Evolutionary conservation across 2,797 vertebrate genomes (phyloP).

Genomic region (Eulemur rubriventer): DNA sequence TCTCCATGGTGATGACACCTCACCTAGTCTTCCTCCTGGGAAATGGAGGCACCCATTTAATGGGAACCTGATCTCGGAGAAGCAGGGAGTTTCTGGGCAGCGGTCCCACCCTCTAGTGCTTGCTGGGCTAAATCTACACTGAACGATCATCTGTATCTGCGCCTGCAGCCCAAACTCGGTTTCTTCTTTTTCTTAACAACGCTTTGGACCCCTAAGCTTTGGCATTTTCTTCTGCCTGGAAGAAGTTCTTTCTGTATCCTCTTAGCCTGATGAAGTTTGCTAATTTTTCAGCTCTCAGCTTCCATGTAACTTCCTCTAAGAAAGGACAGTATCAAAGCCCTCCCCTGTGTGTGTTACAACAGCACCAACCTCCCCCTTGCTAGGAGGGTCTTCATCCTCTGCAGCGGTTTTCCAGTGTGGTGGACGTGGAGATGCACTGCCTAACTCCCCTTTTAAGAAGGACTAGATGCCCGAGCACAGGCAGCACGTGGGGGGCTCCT

Average conservation of each 20-base stretch:
- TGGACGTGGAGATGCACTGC: background rate
- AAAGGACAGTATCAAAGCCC: accelerated
- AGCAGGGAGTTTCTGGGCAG: background rate
- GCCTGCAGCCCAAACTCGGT: background rate
- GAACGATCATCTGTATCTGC: accelerated
- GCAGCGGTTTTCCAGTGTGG: background rate
- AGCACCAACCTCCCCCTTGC: background rate
- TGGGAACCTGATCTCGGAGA: background rate
- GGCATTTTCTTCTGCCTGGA: background rate
- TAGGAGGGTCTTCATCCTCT: no score
- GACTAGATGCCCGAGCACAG: no score
- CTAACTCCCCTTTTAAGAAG: background rate
- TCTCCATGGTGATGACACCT: background rate
- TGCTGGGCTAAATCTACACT: no score
- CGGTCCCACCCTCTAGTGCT: background rate
- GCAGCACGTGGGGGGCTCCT: background rate
- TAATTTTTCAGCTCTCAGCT: background rate
- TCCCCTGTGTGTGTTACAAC: background rate
- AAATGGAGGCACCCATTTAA: background rate
- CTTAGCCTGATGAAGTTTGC: background rate
- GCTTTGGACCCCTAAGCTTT: background rate
- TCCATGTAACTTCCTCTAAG: background rate
- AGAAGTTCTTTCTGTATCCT: accelerated
- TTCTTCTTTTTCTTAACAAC: no score
- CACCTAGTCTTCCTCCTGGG: background rate